Percentiles rank a stretch among this genome's conserved stretches.
Evolutionary conservation across 2,888 invertebrate genomes (phyloP).

Genomic region (Polymixis flavicincta): DNA sequence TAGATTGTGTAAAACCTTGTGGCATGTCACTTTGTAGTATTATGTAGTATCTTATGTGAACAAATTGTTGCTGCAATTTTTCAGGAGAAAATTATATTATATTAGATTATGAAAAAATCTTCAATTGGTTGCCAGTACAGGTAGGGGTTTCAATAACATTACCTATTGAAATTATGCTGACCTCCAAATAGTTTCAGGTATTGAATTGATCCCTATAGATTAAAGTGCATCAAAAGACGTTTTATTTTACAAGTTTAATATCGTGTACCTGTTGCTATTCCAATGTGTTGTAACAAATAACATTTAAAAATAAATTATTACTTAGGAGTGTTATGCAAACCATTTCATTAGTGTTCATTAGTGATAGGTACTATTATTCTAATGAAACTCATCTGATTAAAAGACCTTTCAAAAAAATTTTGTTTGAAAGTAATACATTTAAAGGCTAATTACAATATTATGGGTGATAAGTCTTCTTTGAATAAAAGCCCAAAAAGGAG

Average conservation of each 20-base stretch:
- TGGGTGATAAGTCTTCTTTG: too few relatives aligned
- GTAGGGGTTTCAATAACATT: background rate
- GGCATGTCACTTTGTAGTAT: background rate
- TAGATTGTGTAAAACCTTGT: background rate
- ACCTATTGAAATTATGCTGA: background rate
- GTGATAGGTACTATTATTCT: background rate
- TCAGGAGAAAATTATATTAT: background rate
- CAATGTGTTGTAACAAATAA: background rate
- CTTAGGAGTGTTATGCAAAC: background rate
- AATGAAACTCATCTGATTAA: background rate
- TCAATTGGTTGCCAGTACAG: slow-evolving; percentile 5
- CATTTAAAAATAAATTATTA: background rate
- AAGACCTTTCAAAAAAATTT: background rate
- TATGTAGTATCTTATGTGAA: background rate
- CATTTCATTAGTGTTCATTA: background rate
- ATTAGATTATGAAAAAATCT: background rate
- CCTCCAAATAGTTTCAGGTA: background rate
- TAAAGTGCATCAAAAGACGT: background rate
- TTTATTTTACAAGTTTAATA: background rate
- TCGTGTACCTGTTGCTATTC: background rate
- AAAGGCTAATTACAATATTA: too few relatives aligned
- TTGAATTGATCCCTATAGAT: background rate
- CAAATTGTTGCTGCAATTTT: too few relatives aligned
- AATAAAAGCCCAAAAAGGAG: too few relatives aligned
- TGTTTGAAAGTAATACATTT: too few relatives aligned